Percentiles rank a stretch among this genome's conserved stretches.
These are phyloP conservation scores for Sesia bembeciformis DNA, from an alignment of 2,888 invertebrate genomes.

Conservation along the genomic window DNA sequence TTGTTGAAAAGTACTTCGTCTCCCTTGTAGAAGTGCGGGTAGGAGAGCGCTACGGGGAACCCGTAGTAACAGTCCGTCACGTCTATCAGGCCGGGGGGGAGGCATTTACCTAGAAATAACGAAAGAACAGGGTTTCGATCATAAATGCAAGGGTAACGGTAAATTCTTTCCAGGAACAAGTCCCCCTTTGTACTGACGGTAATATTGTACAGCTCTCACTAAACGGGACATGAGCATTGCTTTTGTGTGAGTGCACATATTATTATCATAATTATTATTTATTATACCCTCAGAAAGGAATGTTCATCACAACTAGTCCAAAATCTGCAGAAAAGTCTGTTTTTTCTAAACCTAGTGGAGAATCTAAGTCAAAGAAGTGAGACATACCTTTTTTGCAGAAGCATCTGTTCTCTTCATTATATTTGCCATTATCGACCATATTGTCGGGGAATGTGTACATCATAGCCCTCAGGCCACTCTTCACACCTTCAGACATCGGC, in stretches of 20 bases:
- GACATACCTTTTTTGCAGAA: slow-evolving; percentile 81
- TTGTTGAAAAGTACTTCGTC: slow-evolving; percentile 77
- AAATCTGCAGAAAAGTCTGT: too few relatives aligned
- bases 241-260: too few relatives aligned
- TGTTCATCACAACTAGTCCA: too few relatives aligned
- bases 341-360: too few relatives aligned
- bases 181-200: too few relatives aligned
- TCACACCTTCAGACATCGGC: slow-evolving; percentile 74
- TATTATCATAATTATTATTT: too few relatives aligned
- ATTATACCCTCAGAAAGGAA: too few relatives aligned
- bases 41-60: slow-evolving; percentile 90
- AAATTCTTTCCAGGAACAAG: too few relatives aligned
- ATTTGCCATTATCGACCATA: slow-evolving; percentile 84
- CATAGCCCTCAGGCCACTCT: slow-evolving; percentile 78
- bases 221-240: too few relatives aligned
- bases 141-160: too few relatives aligned
- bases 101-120: slow-evolving; percentile 70
- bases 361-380: background rate
- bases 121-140: background rate
- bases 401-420: slow-evolving; percentile 84
- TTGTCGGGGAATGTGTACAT: slow-evolving; percentile 85
- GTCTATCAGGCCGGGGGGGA: slow-evolving; percentile 85
- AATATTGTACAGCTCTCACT: too few relatives aligned
- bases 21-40: slow-evolving; percentile 88
- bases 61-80: slow-evolving; percentile 92